These are phyloP conservation scores for Salvelinus alpinus DNA, from an alignment of 2,113 vertebrate species.

Conservation along the genomic window DNA sequence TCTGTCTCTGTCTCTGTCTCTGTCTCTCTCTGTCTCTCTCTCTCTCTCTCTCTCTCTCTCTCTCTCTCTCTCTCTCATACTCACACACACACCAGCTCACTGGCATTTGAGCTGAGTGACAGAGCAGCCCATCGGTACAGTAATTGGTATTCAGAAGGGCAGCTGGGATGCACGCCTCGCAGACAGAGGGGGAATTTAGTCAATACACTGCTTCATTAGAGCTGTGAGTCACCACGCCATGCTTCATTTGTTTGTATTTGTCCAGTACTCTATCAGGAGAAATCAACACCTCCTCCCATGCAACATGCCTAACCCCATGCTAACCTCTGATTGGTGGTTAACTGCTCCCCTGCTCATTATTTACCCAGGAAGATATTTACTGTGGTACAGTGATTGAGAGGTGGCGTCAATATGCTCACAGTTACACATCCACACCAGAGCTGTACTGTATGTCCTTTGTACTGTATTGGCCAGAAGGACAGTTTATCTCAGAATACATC, in stretches of 20 bases:
- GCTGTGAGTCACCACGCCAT: constrained; percentile 5
- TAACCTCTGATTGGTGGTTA: constrained; percentile 1
- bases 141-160: constrained; percentile 8
- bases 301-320: constrained; percentile 1
- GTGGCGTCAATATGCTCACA: not conserved
- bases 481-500: not conserved
- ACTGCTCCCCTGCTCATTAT: constrained; percentile 4
- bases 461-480: not conserved
- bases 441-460: not conserved
- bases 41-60: too few relatives aligned
- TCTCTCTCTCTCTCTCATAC: too few relatives aligned
- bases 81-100: not conserved
- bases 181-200: constrained; percentile 15
- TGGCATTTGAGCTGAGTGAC: constrained; percentile 12
- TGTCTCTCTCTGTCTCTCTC: too few relatives aligned
- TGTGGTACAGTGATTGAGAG: not conserved
- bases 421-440: too few relatives aligned
- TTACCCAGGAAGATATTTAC: not conserved
- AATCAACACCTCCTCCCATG: constrained; percentile 1
- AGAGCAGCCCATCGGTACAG: not conserved
- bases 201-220: constrained; percentile 15
- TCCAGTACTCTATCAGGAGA: constrained; percentile 10
- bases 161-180: constrained; percentile 4
- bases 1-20: too few relatives aligned
- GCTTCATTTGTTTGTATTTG: constrained; percentile 18